Percentiles rank a stretch among this genome's conserved stretches.
phyloP scores from a whole-genome alignment of 2,888 invertebrate genomes.

The Alcis repandata region DNA sequence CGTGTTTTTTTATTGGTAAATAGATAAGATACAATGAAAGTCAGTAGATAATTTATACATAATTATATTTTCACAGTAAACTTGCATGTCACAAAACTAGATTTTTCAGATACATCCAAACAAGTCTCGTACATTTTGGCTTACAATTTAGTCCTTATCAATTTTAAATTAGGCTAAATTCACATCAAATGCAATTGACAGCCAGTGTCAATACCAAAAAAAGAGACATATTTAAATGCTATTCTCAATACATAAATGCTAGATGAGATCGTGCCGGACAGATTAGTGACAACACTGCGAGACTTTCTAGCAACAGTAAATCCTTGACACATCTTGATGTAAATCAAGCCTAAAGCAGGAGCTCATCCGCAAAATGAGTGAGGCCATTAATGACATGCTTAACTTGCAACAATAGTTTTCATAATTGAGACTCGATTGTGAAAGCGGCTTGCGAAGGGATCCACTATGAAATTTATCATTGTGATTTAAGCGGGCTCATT shows the following conservation, averaged over 20 bases:
- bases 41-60: background rate
- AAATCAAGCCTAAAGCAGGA: background rate
- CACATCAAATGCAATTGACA: background rate
- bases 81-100: slow-evolving; percentile 38
- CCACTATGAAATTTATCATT: too few species aligned
- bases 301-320: background rate
- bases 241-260: background rate
- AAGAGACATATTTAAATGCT: background rate
- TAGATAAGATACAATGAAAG: background rate
- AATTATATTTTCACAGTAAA: slow-evolving; percentile 52
- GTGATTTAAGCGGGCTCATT: too few species aligned
- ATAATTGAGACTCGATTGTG: too few species aligned
- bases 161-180: background rate
- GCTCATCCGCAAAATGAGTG: too few species aligned
- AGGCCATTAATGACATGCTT: too few species aligned
- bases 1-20: background rate
- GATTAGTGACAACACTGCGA: too few species aligned
- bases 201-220: background rate
- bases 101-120: background rate
- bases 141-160: background rate
- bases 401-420: too few species aligned
- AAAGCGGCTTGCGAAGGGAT: too few species aligned
- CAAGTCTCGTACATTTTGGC: slow-evolving; percentile 13
- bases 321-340: background rate
- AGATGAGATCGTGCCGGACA: too few species aligned